Conservation (phyloP, 2,113 vertebrate genomes). For the Eidolon helvum region DNA sequence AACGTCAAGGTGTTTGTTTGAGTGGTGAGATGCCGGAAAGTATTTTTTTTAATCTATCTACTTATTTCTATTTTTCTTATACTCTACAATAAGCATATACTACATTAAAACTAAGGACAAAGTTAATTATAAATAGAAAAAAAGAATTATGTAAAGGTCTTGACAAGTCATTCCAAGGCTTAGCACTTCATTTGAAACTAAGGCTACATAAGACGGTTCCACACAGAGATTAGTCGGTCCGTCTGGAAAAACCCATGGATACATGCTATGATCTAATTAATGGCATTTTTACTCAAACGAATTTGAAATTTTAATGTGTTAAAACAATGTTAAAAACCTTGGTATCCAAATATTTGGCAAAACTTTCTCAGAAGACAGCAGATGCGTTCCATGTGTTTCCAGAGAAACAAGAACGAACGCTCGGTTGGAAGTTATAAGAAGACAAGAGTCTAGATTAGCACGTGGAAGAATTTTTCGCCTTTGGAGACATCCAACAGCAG, state of each 20-base stretch:
- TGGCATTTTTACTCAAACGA: not conserved
- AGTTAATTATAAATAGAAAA: not conserved
- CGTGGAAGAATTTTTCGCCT: not conserved
- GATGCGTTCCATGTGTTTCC: constrained; percentile 33
- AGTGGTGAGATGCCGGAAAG: not conserved
- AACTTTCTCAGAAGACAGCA: not conserved
- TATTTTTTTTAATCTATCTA: not conserved
- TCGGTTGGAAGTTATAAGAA: not conserved
- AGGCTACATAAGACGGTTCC: not conserved
- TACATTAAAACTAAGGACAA: not conserved
- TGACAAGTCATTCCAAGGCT: not conserved
- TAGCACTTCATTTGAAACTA: not conserved
- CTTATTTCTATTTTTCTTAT: not conserved
- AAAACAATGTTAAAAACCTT: constrained; percentile 47
- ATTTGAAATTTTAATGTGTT: constrained; percentile 30
- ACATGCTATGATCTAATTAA: not conserved
- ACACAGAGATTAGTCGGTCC: not conserved
- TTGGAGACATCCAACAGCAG: not conserved
- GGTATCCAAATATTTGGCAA: constrained; percentile 12
- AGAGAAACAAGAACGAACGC: not conserved
- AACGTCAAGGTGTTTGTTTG: not conserved
- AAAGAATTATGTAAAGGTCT: not conserved
- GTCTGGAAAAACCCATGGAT: not conserved
- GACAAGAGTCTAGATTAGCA: not conserved
- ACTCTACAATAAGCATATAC: not conserved